These are phyloP conservation scores for Coracias cyanogaster DNA, from an alignment of 2,797 vertebrate species.

Conservation along the genomic window DNA sequence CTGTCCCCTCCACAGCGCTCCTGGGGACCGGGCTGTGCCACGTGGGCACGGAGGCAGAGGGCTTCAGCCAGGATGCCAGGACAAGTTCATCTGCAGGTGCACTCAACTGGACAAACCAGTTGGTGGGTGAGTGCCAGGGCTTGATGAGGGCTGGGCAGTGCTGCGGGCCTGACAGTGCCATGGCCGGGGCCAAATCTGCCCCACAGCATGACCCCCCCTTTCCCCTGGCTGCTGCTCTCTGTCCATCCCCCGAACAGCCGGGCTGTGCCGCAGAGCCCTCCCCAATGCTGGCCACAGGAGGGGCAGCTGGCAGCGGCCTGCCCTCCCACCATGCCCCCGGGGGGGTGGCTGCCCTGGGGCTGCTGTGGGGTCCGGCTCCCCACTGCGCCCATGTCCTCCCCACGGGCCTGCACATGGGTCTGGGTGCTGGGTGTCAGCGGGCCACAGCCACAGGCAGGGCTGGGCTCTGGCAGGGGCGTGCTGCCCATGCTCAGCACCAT, in stretches of 20 bases:
- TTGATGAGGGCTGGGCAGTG: rapidly evolving
- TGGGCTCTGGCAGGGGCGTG: rapidly evolving
- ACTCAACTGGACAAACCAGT: background rate
- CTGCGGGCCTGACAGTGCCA: rapidly evolving
- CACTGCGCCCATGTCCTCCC: rapidly evolving
- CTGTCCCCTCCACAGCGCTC: background rate
- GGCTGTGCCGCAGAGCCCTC: rapidly evolving
- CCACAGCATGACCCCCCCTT: background rate
- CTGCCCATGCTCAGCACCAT: background rate
- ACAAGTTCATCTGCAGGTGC: background rate
- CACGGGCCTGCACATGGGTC: rapidly evolving
- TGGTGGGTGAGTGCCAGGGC: background rate
- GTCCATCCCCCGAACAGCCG: background rate
- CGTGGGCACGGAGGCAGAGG: rapidly evolving
- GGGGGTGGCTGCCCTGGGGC: background rate
- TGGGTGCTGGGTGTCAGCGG: rapidly evolving
- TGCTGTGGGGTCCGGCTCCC: rapidly evolving
- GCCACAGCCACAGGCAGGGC: background rate
- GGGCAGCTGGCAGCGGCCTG: background rate
- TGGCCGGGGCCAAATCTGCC: rapidly evolving
- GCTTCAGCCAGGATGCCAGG: background rate
- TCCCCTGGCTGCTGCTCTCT: rapidly evolving
- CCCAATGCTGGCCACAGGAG: background rate
- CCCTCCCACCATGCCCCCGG: background rate
- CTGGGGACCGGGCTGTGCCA: background rate